phyloP scores from a whole-genome alignment of 2,888 invertebrate species.

The Andricus quercusramuli region DNA sequence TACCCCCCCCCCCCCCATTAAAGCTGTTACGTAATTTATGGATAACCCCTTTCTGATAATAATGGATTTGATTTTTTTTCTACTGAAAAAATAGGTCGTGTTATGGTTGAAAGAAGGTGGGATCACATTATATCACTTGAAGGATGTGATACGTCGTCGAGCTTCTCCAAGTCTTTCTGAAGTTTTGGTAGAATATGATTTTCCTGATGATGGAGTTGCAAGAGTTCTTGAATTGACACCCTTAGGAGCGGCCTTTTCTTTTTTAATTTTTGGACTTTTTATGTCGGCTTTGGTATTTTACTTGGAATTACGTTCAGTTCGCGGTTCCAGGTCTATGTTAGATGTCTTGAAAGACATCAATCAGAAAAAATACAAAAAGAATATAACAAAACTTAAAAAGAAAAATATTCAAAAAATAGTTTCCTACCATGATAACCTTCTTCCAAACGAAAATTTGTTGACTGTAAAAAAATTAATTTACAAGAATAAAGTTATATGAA shows the following conservation, averaged over 20 bases:
- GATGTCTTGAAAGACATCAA: conserved; percentile 14
- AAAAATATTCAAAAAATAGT: neutral
- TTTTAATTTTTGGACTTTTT: conserved; percentile 63
- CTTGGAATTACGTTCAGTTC: conserved; percentile 60
- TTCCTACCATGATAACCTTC: neutral
- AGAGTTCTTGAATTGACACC: conserved; percentile 66
- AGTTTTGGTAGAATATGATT: conserved; percentile 67
- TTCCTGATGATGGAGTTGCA: conserved; percentile 52
- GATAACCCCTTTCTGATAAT: too few species aligned
- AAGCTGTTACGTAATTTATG: too few species aligned
- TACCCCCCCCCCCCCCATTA: too few species aligned
- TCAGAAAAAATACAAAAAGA: neutral
- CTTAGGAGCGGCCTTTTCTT: conserved; percentile 68
- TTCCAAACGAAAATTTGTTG: neutral
- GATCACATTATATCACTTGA: conserved; percentile 63
- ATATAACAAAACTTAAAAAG: neutral
- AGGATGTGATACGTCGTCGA: conserved; percentile 67
- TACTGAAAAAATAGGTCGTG: conserved; percentile 62
- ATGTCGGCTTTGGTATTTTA: conserved; percentile 65
- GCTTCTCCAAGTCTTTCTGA: conserved; percentile 62
- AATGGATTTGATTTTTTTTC: conserved; percentile 2
- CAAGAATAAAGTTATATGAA: neutral
- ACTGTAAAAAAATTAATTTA: neutral
- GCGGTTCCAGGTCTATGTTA: conserved; percentile 56
- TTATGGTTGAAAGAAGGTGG: conserved; percentile 66